These are phyloP conservation scores for Plodia interpunctella DNA, from an alignment of 1,140 invertebrate genomes.

Conservation along the genomic window DNA sequence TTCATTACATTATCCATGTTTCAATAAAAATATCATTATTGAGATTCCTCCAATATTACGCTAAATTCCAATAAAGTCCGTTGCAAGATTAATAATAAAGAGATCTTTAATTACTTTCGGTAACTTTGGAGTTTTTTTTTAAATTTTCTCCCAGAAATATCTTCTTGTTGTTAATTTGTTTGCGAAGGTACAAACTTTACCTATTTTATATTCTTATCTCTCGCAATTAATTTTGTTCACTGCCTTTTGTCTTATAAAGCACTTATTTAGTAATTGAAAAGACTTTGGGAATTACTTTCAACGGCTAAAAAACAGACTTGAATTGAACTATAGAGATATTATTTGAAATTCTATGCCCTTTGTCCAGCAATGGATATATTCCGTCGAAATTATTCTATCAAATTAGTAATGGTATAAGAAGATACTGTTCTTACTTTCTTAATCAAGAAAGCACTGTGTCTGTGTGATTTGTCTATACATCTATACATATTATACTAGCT, in stretches of 20 bases:
- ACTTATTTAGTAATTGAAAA: background rate
- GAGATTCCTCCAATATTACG: background rate
- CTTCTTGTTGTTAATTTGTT: background rate
- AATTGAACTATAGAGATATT: too few relatives aligned
- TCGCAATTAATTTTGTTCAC: background rate
- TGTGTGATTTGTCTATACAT: too few relatives aligned
- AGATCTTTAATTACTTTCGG: constrained; percentile 23
- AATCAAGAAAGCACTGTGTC: too few relatives aligned
- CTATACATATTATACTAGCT: too few relatives aligned
- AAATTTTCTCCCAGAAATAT: constrained; percentile 11
- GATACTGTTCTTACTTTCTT: too few relatives aligned
- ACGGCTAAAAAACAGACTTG: too few relatives aligned
- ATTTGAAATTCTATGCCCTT: too few relatives aligned
- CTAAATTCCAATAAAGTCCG: constrained; percentile 9
- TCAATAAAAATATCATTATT: too few relatives aligned
- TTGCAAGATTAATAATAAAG: constrained; percentile 26
- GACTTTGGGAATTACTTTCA: background rate
- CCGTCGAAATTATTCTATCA: too few relatives aligned
- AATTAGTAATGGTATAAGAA: too few relatives aligned
- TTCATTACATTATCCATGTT: too few relatives aligned
- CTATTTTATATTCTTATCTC: constrained; percentile 10
- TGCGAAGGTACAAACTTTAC: background rate
- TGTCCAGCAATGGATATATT: too few relatives aligned
- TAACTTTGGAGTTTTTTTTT: constrained; percentile 18
- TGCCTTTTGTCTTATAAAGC: background rate